phyloP scores from a whole-genome alignment of 2,888 invertebrate genomes.

The Caenorhabditis becei region DNA sequence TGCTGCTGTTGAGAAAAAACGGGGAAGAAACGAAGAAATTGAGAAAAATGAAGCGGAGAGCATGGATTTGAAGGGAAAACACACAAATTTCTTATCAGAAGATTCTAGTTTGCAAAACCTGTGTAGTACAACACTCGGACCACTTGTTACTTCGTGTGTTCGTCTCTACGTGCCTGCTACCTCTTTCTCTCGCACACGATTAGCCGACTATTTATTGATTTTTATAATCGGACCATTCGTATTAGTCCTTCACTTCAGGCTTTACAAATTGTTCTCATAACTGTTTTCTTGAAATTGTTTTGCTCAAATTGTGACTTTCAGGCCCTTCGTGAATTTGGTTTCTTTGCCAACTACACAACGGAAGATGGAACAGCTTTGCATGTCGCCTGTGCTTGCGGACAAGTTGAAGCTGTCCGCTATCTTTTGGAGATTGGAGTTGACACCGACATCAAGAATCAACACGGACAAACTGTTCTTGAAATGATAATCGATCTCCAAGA shows the following conservation, averaged over 20 bases:
- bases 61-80: background rate
- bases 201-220: too few species aligned
- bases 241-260: background rate
- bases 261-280: background rate
- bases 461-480: conserved; percentile 91
- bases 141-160: too few species aligned
- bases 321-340: conserved; percentile 86
- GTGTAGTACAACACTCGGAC: too few species aligned
- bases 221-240: too few species aligned
- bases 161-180: too few species aligned
- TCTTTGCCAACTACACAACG: conserved; percentile 85
- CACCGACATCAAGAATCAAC: conserved; percentile 86
- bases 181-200: too few species aligned
- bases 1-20: background rate
- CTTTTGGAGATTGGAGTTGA: conserved; percentile 77
- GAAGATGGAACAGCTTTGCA: conserved; percentile 82
- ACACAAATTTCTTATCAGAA: too few species aligned
- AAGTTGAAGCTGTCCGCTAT: conserved; percentile 77
- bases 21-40: background rate
- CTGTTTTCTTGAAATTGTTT: too few species aligned
- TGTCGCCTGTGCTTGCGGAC: conserved; percentile 80
- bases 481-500: conserved; percentile 92
- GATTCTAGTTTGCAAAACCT: too few species aligned
- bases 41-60: background rate
- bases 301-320: conserved; percentile 25